Evolutionary conservation across 2,888 invertebrate species (phyloP).

Genomic region (Drosophila eohydei): DNA sequence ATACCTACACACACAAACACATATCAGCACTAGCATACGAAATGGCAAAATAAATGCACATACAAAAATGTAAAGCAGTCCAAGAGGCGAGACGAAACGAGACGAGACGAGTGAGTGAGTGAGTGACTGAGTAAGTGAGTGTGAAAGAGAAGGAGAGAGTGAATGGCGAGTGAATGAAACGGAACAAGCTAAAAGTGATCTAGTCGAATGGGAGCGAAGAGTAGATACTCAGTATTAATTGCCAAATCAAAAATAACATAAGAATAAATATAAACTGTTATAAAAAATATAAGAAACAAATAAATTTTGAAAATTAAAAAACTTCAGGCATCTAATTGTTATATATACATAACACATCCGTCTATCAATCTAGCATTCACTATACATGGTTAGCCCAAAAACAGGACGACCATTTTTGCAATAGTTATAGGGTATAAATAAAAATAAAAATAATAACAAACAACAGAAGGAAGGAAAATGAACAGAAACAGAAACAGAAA

Average conservation of each 20-base stretch:
- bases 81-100: constrained; percentile 35
- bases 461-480: constrained; percentile 60
- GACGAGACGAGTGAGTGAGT: neutral
- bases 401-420: neutral
- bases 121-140: neutral
- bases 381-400: too few relatives aligned
- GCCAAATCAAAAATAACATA: neutral
- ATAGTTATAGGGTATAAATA: neutral
- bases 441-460: constrained; percentile 65
- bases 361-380: too few relatives aligned
- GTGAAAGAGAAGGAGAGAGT: neutral
- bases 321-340: too few relatives aligned
- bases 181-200: constrained; percentile 31
- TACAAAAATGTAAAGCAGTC: constrained; percentile 70
- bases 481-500: constrained; percentile 49
- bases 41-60: constrained; percentile 75
- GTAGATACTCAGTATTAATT: neutral
- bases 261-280: neutral
- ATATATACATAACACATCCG: too few relatives aligned
- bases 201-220: neutral
- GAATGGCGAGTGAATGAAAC: neutral
- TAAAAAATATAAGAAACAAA: too few relatives aligned
- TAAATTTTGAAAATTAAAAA: too few relatives aligned
- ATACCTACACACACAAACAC: constrained; percentile 23
- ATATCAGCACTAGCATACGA: constrained; percentile 33